These are phyloP conservation scores for Ecdyonurus torrentis DNA, from an alignment of 2,888 invertebrate genomes.

Conservation along the genomic window DNA sequence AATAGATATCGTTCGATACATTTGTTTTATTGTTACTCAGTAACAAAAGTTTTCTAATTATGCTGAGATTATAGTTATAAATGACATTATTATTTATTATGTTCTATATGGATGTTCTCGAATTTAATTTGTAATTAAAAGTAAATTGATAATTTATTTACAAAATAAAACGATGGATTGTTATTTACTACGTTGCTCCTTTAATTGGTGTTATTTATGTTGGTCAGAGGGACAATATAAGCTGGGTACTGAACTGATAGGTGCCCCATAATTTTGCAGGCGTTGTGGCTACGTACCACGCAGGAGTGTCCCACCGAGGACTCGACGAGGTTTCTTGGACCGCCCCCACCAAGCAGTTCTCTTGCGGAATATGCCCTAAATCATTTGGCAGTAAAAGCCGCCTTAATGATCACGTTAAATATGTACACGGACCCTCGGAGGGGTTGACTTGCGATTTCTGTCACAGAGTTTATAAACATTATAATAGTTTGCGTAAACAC, in stretches of 20 bases:
- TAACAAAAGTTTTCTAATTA: too few species aligned
- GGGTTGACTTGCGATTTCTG: neutral
- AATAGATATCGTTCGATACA: too few species aligned
- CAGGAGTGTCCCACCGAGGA: neutral
- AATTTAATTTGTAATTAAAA: too few species aligned
- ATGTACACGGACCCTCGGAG: neutral
- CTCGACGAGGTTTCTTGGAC: neutral
- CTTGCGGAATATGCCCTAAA: neutral
- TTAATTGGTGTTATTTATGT: too few species aligned
- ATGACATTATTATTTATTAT: too few species aligned
- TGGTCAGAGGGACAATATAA: too few species aligned
- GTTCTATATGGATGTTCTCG: too few species aligned
- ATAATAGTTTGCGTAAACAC: constrained; percentile 8
- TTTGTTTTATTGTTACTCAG: too few species aligned
- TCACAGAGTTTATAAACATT: constrained; percentile 5
- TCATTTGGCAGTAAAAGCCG: neutral
- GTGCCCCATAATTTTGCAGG: neutral
- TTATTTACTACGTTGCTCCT: too few species aligned
- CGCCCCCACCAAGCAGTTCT: neutral
- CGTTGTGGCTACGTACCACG: neutral
- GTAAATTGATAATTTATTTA: too few species aligned
- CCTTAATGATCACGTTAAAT: neutral
- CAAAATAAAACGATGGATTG: too few species aligned
- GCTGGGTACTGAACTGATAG: neutral
- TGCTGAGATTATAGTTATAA: too few species aligned